Evolutionary conservation across 2,888 invertebrate species (phyloP).

Genomic region (Xestobium rufovillosum): DNA sequence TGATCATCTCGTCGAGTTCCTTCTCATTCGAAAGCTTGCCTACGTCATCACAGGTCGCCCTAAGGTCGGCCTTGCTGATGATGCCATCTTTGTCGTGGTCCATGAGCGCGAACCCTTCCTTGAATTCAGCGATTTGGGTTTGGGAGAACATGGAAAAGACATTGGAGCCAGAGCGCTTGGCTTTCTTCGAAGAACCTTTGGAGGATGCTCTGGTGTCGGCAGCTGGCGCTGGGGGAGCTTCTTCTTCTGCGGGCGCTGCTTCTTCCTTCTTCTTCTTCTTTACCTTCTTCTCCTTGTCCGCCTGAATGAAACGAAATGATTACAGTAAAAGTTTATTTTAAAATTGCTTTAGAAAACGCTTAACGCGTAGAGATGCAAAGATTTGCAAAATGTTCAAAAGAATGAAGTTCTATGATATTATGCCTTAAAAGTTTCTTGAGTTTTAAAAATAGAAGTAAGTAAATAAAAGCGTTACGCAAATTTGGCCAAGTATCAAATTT

Average conservation of each 20-base stretch:
- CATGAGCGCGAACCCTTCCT: slow-evolving; percentile 92
- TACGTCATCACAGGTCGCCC: slow-evolving; percentile 86
- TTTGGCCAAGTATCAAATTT: too few species aligned
- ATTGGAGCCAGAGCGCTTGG: slow-evolving; percentile 88
- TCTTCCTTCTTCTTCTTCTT: slow-evolving; percentile 80
- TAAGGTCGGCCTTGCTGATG: slow-evolving; percentile 77
- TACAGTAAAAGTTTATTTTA: too few species aligned
- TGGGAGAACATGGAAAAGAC: slow-evolving; percentile 97
- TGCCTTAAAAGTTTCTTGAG: too few species aligned
- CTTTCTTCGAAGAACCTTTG: slow-evolving; percentile 72
- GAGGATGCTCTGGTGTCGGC: slow-evolving; percentile 68
- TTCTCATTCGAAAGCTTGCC: slow-evolving; percentile 85
- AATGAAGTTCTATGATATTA: too few species aligned
- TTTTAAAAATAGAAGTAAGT: too few species aligned
- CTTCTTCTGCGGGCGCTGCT: slow-evolving; percentile 62
- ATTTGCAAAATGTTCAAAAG: too few species aligned
- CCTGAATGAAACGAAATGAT: too few species aligned
- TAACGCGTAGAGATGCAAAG: too few species aligned
- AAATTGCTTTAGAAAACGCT: too few species aligned
- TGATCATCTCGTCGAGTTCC: slow-evolving; percentile 84
- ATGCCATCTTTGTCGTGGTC: slow-evolving; percentile 74
- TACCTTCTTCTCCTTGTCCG: slow-evolving; percentile 91
- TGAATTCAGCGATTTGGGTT: slow-evolving; percentile 93
- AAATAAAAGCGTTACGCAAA: too few species aligned
- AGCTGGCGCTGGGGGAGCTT: slow-evolving; percentile 61